A percentile compares a stretch with the other conserved stretches of the same genome.
phyloP scores from a whole-genome alignment of 2,113 vertebrate genomes.

The Lycaon pictus region DNA sequence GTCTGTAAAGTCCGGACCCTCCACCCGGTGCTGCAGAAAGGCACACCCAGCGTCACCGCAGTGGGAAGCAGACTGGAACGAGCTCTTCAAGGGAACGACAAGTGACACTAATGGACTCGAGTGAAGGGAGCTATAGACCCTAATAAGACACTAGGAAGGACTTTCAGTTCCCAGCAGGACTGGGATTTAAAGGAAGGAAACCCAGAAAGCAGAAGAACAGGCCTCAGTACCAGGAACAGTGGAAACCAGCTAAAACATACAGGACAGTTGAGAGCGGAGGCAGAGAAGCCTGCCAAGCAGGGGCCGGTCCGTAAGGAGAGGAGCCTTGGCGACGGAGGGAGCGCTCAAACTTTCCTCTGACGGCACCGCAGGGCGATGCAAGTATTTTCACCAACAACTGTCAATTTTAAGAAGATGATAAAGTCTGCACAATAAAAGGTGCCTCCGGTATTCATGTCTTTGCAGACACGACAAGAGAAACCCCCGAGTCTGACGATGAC shows the following conservation, averaged over 20 bases:
- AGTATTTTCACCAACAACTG: not conserved
- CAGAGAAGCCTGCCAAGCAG: not conserved
- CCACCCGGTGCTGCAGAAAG: not conserved
- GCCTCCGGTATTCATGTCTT: not conserved
- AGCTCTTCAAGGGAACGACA: slow-evolving; percentile 23
- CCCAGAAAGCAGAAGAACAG: not conserved
- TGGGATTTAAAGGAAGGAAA: slow-evolving; percentile 43
- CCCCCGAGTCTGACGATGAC: not conserved
- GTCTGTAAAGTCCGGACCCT: not conserved
- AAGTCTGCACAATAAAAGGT: slow-evolving; percentile 5
- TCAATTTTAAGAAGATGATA: slow-evolving; percentile 45
- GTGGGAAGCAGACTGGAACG: not conserved
- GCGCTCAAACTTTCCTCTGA: not conserved
- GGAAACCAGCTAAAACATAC: not conserved
- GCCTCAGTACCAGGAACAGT: not conserved
- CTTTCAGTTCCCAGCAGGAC: slow-evolving; percentile 1
- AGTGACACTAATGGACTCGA: slow-evolving; percentile 1
- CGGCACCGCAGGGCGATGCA: not conserved
- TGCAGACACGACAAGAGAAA: not conserved
- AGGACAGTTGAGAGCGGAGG: not conserved
- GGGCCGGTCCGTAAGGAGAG: not conserved
- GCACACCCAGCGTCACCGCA: not conserved
- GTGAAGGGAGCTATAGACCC: slow-evolving; percentile 4
- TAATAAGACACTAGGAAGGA: not conserved
- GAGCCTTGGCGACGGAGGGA: not conserved